Evolutionary conservation across 2,888 invertebrate species (phyloP), one percentile per base, ranked within the genome.

Genomic region (Criorhina ranunculi): DNA sequence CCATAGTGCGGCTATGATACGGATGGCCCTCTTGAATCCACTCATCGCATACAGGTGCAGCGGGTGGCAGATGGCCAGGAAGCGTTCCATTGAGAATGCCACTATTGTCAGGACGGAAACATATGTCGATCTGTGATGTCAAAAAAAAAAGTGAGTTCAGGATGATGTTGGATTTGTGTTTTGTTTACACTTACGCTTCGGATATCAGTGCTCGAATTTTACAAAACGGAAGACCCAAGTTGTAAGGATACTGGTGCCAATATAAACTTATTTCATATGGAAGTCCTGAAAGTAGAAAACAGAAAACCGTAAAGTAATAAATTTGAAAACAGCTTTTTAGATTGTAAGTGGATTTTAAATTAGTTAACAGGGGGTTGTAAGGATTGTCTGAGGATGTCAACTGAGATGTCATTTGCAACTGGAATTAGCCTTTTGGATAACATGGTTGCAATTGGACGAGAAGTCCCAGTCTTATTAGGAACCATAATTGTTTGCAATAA

Each of bases 91-190:
- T 0, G 98, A 97, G 92, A 98, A 98, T 2, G 97, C 97, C 51
- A 97, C 97, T 88, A 98, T 98, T 24, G 98, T 98, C 89, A 98
- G 92, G 59, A 98, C 96, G 0, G 98, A 98, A 0, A 97, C 97
- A 91, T 98, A 97, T 0, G 97, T 96, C 0, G 97, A 96, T 91
- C 97, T 97, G 92, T 55, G 15, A 29, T 11, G 12, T 15, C 2
- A 42, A 37, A 42, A 19, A 17, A 1, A 44, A 17, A 5, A 15
- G 24, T 24, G 37, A 44, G 31, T 37, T 35, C 6, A 57, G 44
- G 44, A n/a, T 9, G 33, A 29, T n/a, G 8, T 29, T 17, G 35
- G 1, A n/a, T 31, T 8, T 9, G 8, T 15, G 17, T 12, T 35
- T 37, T 53, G 17, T 17, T 15, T 89, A 62, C 2, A 94, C 96